phyloP scores from a whole-genome alignment of 1,140 invertebrate genomes.

The Psix sp. region DNA sequence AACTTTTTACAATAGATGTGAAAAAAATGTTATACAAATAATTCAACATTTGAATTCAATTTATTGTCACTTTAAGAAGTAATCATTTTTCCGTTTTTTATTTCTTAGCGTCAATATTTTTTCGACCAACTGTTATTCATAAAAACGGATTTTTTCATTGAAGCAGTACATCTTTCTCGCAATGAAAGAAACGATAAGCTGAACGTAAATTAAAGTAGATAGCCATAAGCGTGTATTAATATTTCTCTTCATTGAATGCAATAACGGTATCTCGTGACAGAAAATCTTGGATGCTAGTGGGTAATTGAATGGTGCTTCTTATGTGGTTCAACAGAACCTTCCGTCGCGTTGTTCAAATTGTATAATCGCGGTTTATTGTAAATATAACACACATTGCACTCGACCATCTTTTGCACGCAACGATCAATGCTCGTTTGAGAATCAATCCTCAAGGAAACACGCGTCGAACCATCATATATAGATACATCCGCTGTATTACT shows the following conservation, averaged over 20 bases:
- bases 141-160: too few species aligned
- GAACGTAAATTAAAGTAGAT: constrained; percentile 7
- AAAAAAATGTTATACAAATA: too few species aligned
- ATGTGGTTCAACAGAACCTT: constrained; percentile 26
- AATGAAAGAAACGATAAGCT: background rate
- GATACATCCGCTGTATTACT: too few species aligned
- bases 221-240: constrained; percentile 18
- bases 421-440: constrained; percentile 20
- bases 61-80: too few species aligned
- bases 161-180: too few species aligned
- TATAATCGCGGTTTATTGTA: constrained; percentile 14
- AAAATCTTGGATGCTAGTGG: constrained; percentile 15
- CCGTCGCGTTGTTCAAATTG: too few species aligned
- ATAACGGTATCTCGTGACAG: constrained; percentile 26
- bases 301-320: constrained; percentile 31
- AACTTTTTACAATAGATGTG: too few species aligned
- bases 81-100: constrained; percentile 27
- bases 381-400: constrained; percentile 14
- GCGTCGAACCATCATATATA: too few species aligned
- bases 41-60: too few species aligned
- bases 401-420: constrained; percentile 21
- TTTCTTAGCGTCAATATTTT: background rate
- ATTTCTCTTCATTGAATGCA: constrained; percentile 23
- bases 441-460: constrained; percentile 23
- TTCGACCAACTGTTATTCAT: background rate